Base-by-base conservation (phyloP, 2,797 vertebrate species). In the Numenius phaeopus region DNA sequence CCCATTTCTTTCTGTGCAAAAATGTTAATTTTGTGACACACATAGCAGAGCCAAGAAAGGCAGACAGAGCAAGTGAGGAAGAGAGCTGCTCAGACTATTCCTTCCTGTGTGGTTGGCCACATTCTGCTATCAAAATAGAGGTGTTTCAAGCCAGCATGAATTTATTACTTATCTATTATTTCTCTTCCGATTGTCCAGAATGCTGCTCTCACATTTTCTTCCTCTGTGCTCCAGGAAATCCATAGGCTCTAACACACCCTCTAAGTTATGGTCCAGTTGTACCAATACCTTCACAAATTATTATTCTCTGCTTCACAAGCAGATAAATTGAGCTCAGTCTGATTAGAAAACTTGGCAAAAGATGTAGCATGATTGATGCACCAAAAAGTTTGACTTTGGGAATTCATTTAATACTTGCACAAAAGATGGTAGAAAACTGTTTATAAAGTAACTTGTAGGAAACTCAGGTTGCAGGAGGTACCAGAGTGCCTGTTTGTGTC, bases 191-290 rank as follows among this genome's bases (percentile, higher is more conserved):
- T 24, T 49, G 15, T 16, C 52, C 30, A 39, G 42, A 58, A 32
- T 30, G 26, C 5, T 50, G 29, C 8, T 58, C 16, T 66, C 61
- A 20, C 18, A 47, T 59, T 72, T 89, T 49, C 18, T 87, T 59
- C 40, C 47, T 87, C n/a, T 66, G 0, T 9, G 50, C 32, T 34
- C 8, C 0, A 1, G 22, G 47, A 46, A 2, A 1, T 66, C 19
- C 67, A 4, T 24, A 50, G 76, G 8, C 9, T 50, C 50, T 30
- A 49, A 70, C 0, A 0, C 19, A 75, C 3, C 4, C 32, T 23
- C 21, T 42, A 72, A 57, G 2, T 5, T 55, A 66, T 0, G 0
- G 27, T 54, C 73, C 2, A 40, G 10, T 26, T 17, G 11, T 79
- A 50, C 6, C 24, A 40, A 84, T n/a, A n/a, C 10, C 34, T 37